These are phyloP conservation scores for Fistularia commersonii DNA, from an alignment of 2,797 vertebrate species.

Conservation along the genomic window DNA sequence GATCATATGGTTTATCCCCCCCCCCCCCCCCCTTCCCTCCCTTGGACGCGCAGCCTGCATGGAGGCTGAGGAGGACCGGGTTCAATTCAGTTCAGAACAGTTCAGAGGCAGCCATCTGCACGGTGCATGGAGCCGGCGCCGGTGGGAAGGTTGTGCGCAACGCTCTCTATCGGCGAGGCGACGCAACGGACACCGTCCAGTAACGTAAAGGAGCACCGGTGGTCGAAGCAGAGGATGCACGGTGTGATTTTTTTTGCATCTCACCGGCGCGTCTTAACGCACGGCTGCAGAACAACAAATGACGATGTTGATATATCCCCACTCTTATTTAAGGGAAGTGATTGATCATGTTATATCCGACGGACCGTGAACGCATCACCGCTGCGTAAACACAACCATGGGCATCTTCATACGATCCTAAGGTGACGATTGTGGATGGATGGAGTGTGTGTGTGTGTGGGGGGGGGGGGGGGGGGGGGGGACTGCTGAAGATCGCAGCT, in stretches of 20 bases:
- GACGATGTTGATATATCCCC: no score
- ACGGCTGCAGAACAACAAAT: constrained; percentile 39
- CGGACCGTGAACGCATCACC: constrained; percentile 7
- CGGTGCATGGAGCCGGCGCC: constrained; percentile 31
- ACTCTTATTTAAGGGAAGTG: no score
- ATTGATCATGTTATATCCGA: no score
- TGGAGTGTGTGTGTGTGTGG: not conserved
- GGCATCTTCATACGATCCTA: constrained; percentile 55
- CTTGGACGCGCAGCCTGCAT: constrained; percentile 38
- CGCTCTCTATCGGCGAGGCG: constrained; percentile 78
- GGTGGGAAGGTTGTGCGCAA: constrained; percentile 57
- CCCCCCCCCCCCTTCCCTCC: no score
- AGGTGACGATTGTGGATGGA: constrained; percentile 42
- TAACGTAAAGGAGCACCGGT: constrained; percentile 34
- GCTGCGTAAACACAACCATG: constrained; percentile 10
- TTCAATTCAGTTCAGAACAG: constrained; percentile 62
- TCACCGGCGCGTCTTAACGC: constrained; percentile 42
- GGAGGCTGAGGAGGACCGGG: constrained; percentile 39
- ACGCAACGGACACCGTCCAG: constrained; percentile 45
- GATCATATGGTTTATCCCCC: constrained; percentile 28
- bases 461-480: constrained; percentile 2
- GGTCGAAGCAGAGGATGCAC: constrained; percentile 31
- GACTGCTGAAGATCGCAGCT: constrained; percentile 34
- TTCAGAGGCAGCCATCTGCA: constrained; percentile 58
- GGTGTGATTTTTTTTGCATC: constrained; percentile 29